These are phyloP conservation scores for Ptychadena robeensis DNA, from an alignment of 2,797 vertebrate genomes.

Conservation along the genomic window DNA sequence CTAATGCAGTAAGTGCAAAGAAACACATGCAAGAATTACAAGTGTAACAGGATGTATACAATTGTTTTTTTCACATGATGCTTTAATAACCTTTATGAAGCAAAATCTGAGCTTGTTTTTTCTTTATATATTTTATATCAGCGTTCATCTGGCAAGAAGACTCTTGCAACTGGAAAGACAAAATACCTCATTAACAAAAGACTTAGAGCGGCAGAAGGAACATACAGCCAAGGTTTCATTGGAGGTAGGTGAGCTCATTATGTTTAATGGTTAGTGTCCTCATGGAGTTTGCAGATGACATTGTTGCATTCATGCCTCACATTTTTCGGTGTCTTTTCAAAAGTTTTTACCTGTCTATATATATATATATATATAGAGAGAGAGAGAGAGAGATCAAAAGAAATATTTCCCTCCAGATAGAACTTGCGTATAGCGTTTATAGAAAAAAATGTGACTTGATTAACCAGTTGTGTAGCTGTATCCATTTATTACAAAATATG, in stretches of 20 bases:
- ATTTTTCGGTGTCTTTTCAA: conserved; percentile 11
- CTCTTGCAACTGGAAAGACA: conserved; percentile 93
- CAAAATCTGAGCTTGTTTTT: too few relatives aligned
- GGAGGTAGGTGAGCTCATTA: conserved; percentile 80
- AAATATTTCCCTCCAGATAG: conserved; percentile 68
- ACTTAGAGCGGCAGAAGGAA: conserved; percentile 84
- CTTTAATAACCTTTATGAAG: too few relatives aligned
- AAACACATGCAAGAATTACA: too few relatives aligned
- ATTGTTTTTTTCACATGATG: too few relatives aligned
- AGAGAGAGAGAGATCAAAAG: conserved; percentile 71
- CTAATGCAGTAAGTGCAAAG: too few relatives aligned
- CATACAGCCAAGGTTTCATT: conserved; percentile 83
- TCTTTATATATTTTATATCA: conserved; percentile 64
- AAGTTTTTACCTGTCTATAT: conserved; percentile 52
- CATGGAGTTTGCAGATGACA: conserved; percentile 21
- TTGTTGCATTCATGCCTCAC: conserved; percentile 1
- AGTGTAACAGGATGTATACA: too few relatives aligned
- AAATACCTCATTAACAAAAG: conserved; percentile 88
- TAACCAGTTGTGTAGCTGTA: conserved; percentile 44
- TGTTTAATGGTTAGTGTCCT: too few relatives aligned
- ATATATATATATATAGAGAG: conserved; percentile 61
- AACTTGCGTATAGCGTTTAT: conserved; percentile 67
- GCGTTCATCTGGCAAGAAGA: conserved; percentile 95
- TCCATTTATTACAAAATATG: background rate
- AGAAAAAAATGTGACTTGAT: conserved; percentile 65